Conservation (phyloP, 2,797 vertebrate genomes). For the Pachyuromys duprasi region DNA sequence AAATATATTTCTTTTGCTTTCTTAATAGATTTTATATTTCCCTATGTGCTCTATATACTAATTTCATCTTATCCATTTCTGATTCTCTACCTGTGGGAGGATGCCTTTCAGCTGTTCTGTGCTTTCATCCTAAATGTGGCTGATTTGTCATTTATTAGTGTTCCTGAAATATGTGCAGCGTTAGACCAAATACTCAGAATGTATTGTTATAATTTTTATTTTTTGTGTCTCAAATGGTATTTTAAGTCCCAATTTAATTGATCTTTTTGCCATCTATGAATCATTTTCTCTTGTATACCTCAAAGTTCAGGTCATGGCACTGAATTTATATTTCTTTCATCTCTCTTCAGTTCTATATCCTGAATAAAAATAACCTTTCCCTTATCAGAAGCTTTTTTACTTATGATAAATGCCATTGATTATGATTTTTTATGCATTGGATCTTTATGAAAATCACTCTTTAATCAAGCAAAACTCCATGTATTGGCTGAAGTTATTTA, state of each 20-base stretch:
- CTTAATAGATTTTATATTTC: neutral
- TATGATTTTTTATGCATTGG: neutral
- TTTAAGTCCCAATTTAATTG: neutral
- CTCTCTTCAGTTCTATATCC: neutral
- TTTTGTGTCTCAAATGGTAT: neutral
- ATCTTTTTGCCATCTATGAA: neutral
- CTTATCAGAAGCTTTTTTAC: neutral
- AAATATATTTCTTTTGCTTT: neutral
- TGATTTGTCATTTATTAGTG: neutral
- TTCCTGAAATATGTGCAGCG: neutral
- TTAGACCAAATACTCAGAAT: neutral
- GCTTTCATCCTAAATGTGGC: neutral
- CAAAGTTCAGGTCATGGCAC: neutral
- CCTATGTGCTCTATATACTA: neutral
- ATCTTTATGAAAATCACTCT: neutral
- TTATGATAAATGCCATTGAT: neutral
- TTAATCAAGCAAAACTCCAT: neutral
- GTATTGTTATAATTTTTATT: neutral
- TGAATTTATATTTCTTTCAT: neutral
- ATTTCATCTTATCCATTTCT: neutral
- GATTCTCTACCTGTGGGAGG: neutral
- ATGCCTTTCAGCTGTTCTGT: neutral
- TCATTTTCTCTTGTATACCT: neutral
- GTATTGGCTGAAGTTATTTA: slow-evolving; percentile 3
- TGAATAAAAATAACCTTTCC: neutral